Evolutionary conservation across 2,113 vertebrate genomes (phyloP).

Genomic region (Xiphorhynchus elegans): DNA sequence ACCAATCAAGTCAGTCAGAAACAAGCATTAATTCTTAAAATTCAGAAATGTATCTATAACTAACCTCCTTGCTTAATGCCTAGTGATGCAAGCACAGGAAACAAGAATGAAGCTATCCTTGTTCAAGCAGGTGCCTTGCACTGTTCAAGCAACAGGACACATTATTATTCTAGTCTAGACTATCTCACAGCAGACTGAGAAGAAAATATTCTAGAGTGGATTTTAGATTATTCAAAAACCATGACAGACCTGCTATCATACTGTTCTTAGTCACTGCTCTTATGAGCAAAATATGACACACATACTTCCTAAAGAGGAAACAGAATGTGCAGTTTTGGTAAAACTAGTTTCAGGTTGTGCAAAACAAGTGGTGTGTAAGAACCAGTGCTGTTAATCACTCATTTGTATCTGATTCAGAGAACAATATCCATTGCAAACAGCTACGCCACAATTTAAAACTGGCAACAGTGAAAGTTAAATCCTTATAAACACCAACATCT

Average conservation of each 20-base stretch:
- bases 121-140: background rate
- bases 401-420: background rate
- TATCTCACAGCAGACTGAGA: background rate
- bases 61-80: background rate
- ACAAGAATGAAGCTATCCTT: background rate
- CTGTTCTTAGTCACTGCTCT: background rate
- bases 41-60: background rate
- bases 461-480: background rate
- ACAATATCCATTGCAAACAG: background rate
- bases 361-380: background rate
- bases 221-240: background rate
- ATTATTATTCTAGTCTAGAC: background rate
- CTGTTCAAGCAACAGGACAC: background rate
- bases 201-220: background rate
- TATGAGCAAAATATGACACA: rapidly evolving
- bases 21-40: background rate
- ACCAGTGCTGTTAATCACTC: background rate
- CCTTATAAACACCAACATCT: background rate
- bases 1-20: background rate
- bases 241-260: background rate
- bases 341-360: background rate
- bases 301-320: background rate
- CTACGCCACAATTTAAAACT: background rate
- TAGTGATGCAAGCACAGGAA: background rate
- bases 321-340: background rate